Evolutionary conservation across 2,113 vertebrate species (phyloP), one percentile per base, ranked within the genome.

Genomic region (Mystacornis crossleyi): DNA sequence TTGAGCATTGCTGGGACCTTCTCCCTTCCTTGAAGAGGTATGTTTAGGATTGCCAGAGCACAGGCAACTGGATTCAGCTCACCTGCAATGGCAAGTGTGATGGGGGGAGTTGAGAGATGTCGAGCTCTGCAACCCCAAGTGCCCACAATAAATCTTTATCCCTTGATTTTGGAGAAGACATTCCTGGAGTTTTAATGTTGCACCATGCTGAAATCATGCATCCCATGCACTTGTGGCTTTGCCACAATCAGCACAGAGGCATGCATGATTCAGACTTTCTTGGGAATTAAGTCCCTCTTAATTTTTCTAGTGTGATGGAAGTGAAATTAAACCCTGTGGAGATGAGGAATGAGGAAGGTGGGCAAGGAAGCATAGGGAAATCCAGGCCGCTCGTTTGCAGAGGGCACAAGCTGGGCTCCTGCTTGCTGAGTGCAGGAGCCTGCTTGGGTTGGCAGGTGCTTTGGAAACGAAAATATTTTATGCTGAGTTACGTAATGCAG

Each of bases 361-460:
- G 40, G 21, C 13, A n/a, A 23, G 36, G 48, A 65, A 29, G 12
- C 20, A 77, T 47, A 36, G 51, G 60, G 65, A 74, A 65, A 26
- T 48, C 6, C 26, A 69, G 58, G 34, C 58, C 80, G 53, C 78
- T 80, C 2, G 0, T 51, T 69, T 64, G 51, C 26, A 43, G 54
- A 80, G 14, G 24, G 8, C 47, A 43, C 2, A 18, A 87, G 74
- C 66, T 60, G 72, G 51, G 34, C 71, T 92, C 0, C 0, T 45
- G 36, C 47, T 73, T 66, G 58, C 45, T 0, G 5, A 79, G 74
- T 48, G 31, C 61, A 69, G 78, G 78, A 95, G 38, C 57, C 74
- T 4, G 40, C 72, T 93, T 81, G 55, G 73, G 19, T 84, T 95
- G 93, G 86, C 94, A 91, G 80, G 86, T 89, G 77, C 81, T 86